phyloP scores from a whole-genome alignment of 2,797 vertebrate species.

The Enteromius treurensis region DNA sequence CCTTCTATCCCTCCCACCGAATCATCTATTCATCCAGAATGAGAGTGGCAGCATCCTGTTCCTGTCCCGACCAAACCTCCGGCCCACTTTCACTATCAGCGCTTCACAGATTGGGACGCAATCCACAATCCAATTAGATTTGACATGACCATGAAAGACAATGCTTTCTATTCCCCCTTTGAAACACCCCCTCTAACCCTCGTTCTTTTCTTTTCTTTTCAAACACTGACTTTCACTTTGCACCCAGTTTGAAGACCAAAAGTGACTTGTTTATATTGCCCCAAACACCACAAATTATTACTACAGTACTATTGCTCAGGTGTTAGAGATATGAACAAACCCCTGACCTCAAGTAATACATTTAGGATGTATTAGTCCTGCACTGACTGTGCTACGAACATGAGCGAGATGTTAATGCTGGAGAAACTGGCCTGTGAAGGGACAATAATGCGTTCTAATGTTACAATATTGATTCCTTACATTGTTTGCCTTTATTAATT shows the following conservation, averaged over 20 bases:
- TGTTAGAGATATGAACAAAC: background rate
- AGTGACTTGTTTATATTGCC: background rate
- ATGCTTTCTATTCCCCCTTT: conserved; percentile 27
- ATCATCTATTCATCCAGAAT: conserved; percentile 3
- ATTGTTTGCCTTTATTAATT: background rate
- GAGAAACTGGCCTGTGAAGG: background rate
- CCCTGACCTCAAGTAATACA: background rate
- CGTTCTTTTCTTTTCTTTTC: background rate
- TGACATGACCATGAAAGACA: conserved; percentile 56
- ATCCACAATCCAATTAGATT: conserved; percentile 61
- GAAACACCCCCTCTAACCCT: background rate
- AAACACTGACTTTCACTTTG: background rate
- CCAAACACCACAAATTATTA: conserved; percentile 2
- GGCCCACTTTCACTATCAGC: conserved; percentile 55
- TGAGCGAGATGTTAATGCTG: background rate
- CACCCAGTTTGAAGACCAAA: background rate
- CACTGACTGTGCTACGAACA: background rate
- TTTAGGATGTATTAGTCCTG: background rate
- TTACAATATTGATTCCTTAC: background rate
- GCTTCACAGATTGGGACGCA: conserved; percentile 54
- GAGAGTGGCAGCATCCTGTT: background rate
- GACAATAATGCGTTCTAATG: background rate
- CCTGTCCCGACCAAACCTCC: conserved; percentile 16
- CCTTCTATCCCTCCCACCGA: background rate
- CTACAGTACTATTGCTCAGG: background rate